Conservation (phyloP, 2,797 vertebrate species). For the Chelmon rostratus region DNA sequence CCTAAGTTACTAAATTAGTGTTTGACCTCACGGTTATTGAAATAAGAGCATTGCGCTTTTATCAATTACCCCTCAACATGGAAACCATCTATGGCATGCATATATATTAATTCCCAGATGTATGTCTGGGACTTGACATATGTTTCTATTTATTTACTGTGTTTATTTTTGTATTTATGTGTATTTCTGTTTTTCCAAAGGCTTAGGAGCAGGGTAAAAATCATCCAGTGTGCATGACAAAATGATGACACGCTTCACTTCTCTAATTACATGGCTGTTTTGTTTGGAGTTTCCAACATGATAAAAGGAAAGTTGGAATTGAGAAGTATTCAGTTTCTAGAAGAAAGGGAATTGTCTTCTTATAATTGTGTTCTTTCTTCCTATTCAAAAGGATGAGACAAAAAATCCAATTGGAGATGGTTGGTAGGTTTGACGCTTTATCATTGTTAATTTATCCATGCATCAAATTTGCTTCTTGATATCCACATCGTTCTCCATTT, state of each 20-base stretch:
- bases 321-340: slow-evolving; percentile 48
- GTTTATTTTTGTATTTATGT: background rate
- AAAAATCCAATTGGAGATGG: slow-evolving; percentile 59
- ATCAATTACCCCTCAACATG: background rate
- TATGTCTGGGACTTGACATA: background rate
- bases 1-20: background rate
- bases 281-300: slow-evolving; percentile 24
- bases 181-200: slow-evolving; percentile 7
- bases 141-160: background rate
- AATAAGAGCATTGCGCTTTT: background rate
- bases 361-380: slow-evolving; percentile 60
- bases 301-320: slow-evolving; percentile 45
- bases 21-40: slow-evolving; percentile 1
- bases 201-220: background rate
- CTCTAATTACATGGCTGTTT: slow-evolving; percentile 41
- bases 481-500: slow-evolving; percentile 53
- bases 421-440: slow-evolving; percentile 53
- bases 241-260: slow-evolving; percentile 15
- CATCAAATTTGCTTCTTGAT: slow-evolving; percentile 60
- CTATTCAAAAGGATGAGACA: slow-evolving; percentile 52
- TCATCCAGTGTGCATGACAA: slow-evolving; percentile 18
- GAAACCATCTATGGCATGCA: background rate
- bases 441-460: slow-evolving; percentile 43
- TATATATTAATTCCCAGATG: background rate
- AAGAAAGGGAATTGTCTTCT: slow-evolving; percentile 55